Conservation (phyloP, 2,797 vertebrate species). For the Acridotheres tristis region DNA sequence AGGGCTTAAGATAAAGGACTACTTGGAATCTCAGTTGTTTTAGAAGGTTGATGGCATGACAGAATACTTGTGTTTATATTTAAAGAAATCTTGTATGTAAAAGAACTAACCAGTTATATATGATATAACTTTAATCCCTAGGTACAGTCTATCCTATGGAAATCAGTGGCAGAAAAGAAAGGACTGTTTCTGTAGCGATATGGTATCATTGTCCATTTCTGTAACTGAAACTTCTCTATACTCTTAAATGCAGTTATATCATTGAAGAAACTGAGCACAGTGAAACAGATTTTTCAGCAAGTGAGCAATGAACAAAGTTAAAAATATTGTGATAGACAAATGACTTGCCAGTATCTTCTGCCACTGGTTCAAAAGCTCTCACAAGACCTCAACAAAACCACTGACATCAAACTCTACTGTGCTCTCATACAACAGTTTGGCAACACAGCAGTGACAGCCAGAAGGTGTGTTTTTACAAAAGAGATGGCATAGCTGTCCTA, state of each 20-base stretch:
- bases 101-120: not conserved
- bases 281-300: not conserved
- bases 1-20: not conserved
- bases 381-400: not conserved
- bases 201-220: not conserved
- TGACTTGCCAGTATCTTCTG: not conserved
- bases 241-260: not conserved
- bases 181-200: not conserved
- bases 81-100: not conserved
- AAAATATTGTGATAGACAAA: not conserved
- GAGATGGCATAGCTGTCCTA: not conserved
- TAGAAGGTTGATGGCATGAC: not conserved
- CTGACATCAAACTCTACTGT: not conserved
- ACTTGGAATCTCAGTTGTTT: not conserved
- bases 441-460: rapidly evolving
- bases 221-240: not conserved
- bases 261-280: not conserved
- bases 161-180: not conserved
- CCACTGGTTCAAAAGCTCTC: not conserved
- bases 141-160: not conserved
- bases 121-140: not conserved
- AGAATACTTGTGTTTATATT: not conserved
- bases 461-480: not conserved
- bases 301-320: not conserved
- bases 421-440: not conserved